phyloP scores from a whole-genome alignment of 2,888 invertebrate species.

The Agelastica alni region DNA sequence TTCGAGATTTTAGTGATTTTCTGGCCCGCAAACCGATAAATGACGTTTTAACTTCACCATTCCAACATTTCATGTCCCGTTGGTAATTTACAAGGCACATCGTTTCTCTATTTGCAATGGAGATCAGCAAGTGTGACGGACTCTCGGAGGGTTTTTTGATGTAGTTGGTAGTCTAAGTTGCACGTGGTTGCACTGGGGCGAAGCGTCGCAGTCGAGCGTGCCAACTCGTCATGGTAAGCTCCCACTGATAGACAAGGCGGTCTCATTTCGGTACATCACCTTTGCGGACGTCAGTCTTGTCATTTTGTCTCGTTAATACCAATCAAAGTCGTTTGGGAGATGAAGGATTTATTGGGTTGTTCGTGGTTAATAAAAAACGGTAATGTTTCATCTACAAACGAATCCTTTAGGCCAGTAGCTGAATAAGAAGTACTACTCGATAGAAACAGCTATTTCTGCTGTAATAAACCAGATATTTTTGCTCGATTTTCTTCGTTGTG shows the following conservation, averaged over 20 bases:
- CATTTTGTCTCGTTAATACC: conserved; percentile 28
- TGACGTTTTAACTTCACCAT: not conserved
- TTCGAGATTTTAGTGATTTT: not conserved
- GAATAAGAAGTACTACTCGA: too few relatives aligned
- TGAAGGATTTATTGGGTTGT: conserved; percentile 32
- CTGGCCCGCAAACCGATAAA: not conserved
- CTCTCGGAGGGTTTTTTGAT: conserved; percentile 16
- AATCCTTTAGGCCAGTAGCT: too few relatives aligned
- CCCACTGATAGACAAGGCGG: conserved; percentile 39
- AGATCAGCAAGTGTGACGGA: conserved; percentile 23
- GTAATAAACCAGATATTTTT: too few relatives aligned
- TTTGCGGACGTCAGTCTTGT: conserved; percentile 20
- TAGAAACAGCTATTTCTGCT: too few relatives aligned
- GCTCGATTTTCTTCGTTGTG: too few relatives aligned
- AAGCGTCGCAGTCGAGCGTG: conserved; percentile 39
- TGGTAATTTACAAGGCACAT: conserved; percentile 24
- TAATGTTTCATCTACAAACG: conserved; percentile 5
- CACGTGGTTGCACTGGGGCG: conserved; percentile 44
- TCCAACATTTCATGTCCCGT: conserved; percentile 21
- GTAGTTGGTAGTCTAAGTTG: conserved; percentile 5
- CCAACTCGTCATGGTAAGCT: conserved; percentile 39
- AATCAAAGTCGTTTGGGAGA: conserved; percentile 19
- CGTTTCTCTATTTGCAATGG: conserved; percentile 22
- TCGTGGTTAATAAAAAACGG: conserved; percentile 21
- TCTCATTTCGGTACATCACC: conserved; percentile 7